phyloP scores from a whole-genome alignment of 2,888 invertebrate species.

The Athalia rosae region DNA sequence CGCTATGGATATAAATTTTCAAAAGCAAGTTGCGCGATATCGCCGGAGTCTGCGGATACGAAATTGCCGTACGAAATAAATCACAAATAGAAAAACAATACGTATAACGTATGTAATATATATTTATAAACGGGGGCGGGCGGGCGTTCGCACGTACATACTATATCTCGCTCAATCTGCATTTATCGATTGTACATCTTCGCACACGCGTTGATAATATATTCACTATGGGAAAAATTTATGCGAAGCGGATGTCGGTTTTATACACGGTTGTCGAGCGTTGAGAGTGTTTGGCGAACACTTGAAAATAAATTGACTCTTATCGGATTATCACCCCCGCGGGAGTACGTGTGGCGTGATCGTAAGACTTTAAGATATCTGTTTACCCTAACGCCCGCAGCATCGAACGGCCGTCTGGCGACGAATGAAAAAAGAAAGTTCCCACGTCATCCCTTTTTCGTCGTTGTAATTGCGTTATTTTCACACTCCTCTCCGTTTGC shows the following conservation, averaged over 20 bases:
- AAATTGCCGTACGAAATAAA: slow-evolving; percentile 29
- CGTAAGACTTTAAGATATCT: slow-evolving; percentile 37
- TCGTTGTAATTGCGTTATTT: neutral
- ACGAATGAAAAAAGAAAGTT: slow-evolving; percentile 8
- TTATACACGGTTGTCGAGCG: slow-evolving; percentile 46
- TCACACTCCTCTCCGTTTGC: neutral
- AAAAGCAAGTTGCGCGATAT: neutral
- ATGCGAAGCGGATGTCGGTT: slow-evolving; percentile 23
- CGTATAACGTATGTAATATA: slow-evolving; percentile 19
- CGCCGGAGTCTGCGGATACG: neutral
- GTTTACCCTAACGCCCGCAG: slow-evolving; percentile 7
- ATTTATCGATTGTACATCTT: slow-evolving; percentile 16
- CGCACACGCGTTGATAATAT: slow-evolving; percentile 3
- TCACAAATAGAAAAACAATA: slow-evolving; percentile 3
- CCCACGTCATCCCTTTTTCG: slow-evolving; percentile 5
- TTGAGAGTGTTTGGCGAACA: slow-evolving; percentile 65
- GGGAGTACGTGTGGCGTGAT: slow-evolving; percentile 22
- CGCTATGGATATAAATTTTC: neutral
- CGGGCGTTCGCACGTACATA: no score
- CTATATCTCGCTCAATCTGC: neutral
- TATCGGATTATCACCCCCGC: slow-evolving; percentile 60
- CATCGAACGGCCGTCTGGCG: slow-evolving; percentile 21
- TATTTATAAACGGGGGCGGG: slow-evolving; percentile 18
- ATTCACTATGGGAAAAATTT: slow-evolving; percentile 22
- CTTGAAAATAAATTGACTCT: slow-evolving; percentile 67